Conservation (phyloP, 1,140 invertebrate species). For the Apis cerana region DNA sequence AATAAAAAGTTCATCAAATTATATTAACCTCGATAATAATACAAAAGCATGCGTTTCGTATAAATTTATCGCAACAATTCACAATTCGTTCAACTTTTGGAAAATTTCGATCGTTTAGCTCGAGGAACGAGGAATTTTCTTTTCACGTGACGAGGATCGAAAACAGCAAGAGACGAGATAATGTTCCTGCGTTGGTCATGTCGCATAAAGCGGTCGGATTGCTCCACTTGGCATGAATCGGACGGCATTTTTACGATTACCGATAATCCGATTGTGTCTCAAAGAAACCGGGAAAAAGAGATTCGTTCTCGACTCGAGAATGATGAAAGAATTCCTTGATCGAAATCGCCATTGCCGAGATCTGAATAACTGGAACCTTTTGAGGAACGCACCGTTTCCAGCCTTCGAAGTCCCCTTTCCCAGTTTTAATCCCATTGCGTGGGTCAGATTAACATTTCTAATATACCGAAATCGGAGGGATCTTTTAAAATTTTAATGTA, state of each 20-base stretch:
- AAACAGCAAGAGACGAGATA: not conserved
- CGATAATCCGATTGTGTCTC: conserved; percentile 50
- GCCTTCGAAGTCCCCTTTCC: conserved; percentile 34
- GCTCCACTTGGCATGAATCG: conserved; percentile 30
- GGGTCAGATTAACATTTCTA: not conserved
- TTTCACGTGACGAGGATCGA: conserved; percentile 4
- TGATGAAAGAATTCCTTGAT: conserved; percentile 39
- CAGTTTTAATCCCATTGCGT: conserved; percentile 23
- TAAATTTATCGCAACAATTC: too few relatives aligned
- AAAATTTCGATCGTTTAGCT: not conserved
- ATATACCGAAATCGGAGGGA: conserved; percentile 10
- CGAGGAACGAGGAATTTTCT: not conserved
- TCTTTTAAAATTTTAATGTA: not conserved
- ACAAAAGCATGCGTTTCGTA: not conserved
- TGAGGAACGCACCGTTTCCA: conserved; percentile 49
- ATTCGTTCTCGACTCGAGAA: conserved; percentile 8
- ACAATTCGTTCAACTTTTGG: not conserved
- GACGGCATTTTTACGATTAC: conserved; percentile 49
- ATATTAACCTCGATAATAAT: too few relatives aligned
- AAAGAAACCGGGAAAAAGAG: conserved; percentile 20
- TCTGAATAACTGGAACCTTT: conserved; percentile 21
- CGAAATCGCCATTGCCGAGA: conserved; percentile 32
- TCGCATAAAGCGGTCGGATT: conserved; percentile 18
- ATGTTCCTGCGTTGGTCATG: not conserved
- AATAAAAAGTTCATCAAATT: too few relatives aligned